Base-by-base conservation (phyloP, 2,888 invertebrate species). In the Lissocephala sabroskyi region DNA sequence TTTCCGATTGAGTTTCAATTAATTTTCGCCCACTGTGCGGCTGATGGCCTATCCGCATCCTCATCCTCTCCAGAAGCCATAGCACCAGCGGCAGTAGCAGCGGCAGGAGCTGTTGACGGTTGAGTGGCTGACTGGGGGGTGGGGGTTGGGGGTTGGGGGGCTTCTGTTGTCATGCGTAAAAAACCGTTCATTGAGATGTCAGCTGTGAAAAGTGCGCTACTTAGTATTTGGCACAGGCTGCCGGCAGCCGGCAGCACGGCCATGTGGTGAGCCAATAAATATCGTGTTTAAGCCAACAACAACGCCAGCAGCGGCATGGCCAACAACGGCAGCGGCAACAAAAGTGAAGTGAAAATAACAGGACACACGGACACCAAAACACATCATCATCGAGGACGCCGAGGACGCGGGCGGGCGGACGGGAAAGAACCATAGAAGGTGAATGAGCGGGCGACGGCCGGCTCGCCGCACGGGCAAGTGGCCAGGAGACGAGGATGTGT, bases 251-350 rank as follows among this genome's bases (percentile, higher is more conserved):
- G 30, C 44, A 23, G 43, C 55, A 39, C 49, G 53, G 33, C 45
- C 49, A 60, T 75, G 68, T 67, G 68, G 68, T 62, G 50, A 76
- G 68, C 68, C 68, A 68, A 68, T 68, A 68, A 75, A 68, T 68
- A 68, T 68, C 76, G 76, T 68, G 76, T 71, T 76, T 75, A 68
- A 73, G 76, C 73, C 68, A 75, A 73, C 73, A 75, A 73, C 65
- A 37, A 37, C 10, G 6, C 16, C 35, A 17, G 10, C 16, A 35
- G 16, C 10, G 7, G 7, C 23, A 7, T 23, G 3, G 23, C 3
- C 13, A 40, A 40, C 68, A 56, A 53, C 40, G 59, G 57, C 73
- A 36, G 18, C 16, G n/a, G 11, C 3, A 17, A 16, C 35, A 35
- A 68, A 76, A 65, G 66, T 64, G 56, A 55, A 59, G 64, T 45